Conservation (phyloP, 2,113 vertebrate species). For the Ammodytes dubius region DNA sequence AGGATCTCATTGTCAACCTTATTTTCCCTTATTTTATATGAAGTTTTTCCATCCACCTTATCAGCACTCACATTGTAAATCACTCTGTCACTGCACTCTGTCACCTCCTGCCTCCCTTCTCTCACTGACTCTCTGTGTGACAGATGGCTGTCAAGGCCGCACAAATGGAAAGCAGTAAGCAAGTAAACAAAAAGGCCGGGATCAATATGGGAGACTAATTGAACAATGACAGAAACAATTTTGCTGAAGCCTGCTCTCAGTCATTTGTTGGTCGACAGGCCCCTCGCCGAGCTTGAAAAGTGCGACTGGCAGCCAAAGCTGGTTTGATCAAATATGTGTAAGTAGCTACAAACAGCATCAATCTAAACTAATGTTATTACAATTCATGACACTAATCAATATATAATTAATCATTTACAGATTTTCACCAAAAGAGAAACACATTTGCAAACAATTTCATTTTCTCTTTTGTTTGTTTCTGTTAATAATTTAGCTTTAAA, state of each 20-base stretch:
- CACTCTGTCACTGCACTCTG: constrained; percentile 27
- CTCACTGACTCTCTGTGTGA: constrained; percentile 47
- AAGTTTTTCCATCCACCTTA: constrained; percentile 53
- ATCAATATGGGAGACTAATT: constrained; percentile 78
- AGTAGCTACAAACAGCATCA: constrained; percentile 13
- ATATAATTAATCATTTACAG: not conserved
- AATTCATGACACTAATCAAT: constrained; percentile 2
- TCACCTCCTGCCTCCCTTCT: constrained; percentile 52
- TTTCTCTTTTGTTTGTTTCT: not conserved
- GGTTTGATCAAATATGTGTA: constrained; percentile 30
- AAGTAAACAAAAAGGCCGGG: constrained; percentile 75
- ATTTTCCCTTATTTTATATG: constrained; percentile 24
- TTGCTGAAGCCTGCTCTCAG: constrained; percentile 56
- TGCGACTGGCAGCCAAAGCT: constrained; percentile 36
- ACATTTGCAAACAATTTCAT: not conserved
- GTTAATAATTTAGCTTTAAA: not conserved
- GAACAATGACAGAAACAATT: constrained; percentile 74
- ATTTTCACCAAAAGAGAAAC: constrained; percentile 1
- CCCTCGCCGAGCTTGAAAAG: constrained; percentile 40
- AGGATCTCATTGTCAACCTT: constrained; percentile 26
- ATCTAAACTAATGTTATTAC: constrained; percentile 1
- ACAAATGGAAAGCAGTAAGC: constrained; percentile 61
- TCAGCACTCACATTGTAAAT: constrained; percentile 33
- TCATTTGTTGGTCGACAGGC: constrained; percentile 43
- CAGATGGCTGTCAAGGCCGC: constrained; percentile 75